Base-by-base conservation (phyloP, 2,113 vertebrate genomes). In the Cichladusa arquata region DNA sequence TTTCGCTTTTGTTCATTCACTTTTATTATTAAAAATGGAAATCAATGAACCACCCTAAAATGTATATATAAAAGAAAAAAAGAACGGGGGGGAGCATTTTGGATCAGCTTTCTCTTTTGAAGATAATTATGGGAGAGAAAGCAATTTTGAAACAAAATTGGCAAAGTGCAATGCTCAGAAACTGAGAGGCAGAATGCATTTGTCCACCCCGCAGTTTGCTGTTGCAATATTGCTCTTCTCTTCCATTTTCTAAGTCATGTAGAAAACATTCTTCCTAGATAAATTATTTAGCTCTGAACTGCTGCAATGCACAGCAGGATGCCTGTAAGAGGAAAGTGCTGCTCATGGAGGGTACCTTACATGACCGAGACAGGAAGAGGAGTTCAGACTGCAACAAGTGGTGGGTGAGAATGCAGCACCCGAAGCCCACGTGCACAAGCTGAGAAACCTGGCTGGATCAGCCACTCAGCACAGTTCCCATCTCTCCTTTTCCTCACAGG, bases 141-240 rank as follows among this genome's bases (percentile, higher is more conserved):
- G 33, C 19, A 82, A 36, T 95, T 92, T 56, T 92, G 85, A 96
- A 96, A 85, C 57, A 74, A 57, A 45, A 65, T 66, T 65, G 45
- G 53, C 53, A 47, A 81, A 81, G 15, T 26, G 40, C 40, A 91
- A 80, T 9, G 62, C 42, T 88, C 77, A 85, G 69, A 81, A 93
- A 72, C 48, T 42, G 42, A 4, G 77, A 31, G 40, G 81, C 48
- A 88, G 24, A 22, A 85, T 1, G 1, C 12, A 61, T 50, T 90
- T 90, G 44, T 93, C 66, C n/a, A 74, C 36, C 29, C 69, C 0
- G 0, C 5, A 47, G 61, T 58, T 79, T n/a, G 25, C 72, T 81
- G 56, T 47, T 78, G 62, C 82, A 86, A 78, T 74, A 78, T 38
- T 73, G 51, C 80, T 51, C 17, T 28, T 65, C 81, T 80, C 40